Base-by-base conservation (phyloP, 2,888 invertebrate species). In the Pasiphila rectangulata region DNA sequence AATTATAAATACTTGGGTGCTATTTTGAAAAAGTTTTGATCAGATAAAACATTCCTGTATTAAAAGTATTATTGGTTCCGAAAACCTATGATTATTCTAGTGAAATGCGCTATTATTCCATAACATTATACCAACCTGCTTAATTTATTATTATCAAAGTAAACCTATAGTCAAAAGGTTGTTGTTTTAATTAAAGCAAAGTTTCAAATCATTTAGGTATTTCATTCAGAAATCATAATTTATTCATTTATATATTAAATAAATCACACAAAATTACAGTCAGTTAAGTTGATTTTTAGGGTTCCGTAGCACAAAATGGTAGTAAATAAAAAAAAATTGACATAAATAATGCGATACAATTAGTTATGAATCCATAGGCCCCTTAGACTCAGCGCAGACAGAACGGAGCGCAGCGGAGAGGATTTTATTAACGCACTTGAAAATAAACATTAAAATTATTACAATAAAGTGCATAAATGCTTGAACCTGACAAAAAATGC, bases 131-230 rank as follows among this genome's bases (percentile, higher is more conserved):
- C 73, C 64, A 69, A 75, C 67, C 77, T 70, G 82, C 82, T 82
- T 83, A 82, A 83, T 83, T 83, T 83, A 83, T 83, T 83, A 71
- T 79, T 80, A 83, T 82, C 79, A 71, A 80, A 81, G 74, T 79
- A 80, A 80, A 79, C 73, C 72, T 75, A 76, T 77, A 77, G 69
- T 72, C 69, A 55, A 53, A 27, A 29, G 39, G 24, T 19, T 21
- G 17, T 9, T 32, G 12, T 46, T 52, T 59, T 57, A 46, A 51
- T 53, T 57, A 38, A n/a, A 17, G 9, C 10, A 10, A 13, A 3
- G 15, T 25, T 23, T 30, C 16, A 9, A 30, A 15, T 17, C 6
- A 10, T 10, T 24, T 25, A 16, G 16, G 23, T 30, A 16, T 7
- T 16, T n/a, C n/a, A n/a, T n/a, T n/a, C n/a, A n/a, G n/a, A n/a